Conservation (phyloP, 2,797 vertebrate genomes). For the Bradypus variegatus region DNA sequence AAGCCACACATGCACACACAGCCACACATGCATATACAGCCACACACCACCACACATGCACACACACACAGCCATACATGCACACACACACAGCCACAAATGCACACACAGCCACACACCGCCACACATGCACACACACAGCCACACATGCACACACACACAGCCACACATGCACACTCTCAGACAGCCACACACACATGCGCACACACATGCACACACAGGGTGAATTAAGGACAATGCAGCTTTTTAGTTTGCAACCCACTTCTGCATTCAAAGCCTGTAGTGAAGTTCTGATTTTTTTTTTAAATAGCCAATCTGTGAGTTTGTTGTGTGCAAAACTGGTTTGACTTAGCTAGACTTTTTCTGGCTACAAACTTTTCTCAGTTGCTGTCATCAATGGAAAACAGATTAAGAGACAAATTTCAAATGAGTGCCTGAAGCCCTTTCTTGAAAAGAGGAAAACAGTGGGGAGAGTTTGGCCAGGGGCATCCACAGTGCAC, state of each 20-base stretch:
- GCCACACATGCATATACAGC: too few species aligned
- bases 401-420: conserved; percentile 65
- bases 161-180: too few species aligned
- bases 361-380: conserved; percentile 50
- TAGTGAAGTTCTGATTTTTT: conserved; percentile 61
- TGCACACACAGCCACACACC: too few species aligned
- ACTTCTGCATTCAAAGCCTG: conserved; percentile 64
- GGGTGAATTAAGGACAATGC: conserved; percentile 50
- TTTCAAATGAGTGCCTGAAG: conserved; percentile 53
- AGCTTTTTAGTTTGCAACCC: conserved; percentile 35
- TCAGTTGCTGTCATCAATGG: conserved; percentile 57
- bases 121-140: too few species aligned
- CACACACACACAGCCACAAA: too few species aligned
- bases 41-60: too few species aligned
- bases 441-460: conserved; percentile 50
- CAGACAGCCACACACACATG: background rate
- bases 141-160: too few species aligned
- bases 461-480: conserved; percentile 33
- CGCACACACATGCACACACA: background rate
- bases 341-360: conserved; percentile 56
- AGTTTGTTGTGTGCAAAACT: conserved; percentile 34
- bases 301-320: conserved; percentile 42
- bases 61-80: too few species aligned
- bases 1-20: too few species aligned
- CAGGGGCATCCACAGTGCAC: background rate